Evolutionary conservation across 2,888 invertebrate genomes (phyloP).

Genomic region (Limenitis camilla): DNA sequence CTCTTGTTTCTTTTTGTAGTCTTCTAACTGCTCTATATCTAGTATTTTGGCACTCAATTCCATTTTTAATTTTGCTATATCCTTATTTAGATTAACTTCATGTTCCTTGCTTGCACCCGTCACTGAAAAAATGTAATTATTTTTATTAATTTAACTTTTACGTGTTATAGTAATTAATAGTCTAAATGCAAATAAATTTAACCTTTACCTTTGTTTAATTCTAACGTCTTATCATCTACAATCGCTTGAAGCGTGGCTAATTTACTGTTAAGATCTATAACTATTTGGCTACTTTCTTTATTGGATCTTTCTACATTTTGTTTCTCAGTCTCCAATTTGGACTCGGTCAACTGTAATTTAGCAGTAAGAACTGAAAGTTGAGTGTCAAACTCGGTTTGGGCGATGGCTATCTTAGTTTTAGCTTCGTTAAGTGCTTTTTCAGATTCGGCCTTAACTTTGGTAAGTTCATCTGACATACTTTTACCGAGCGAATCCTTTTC

Average conservation of each 20-base stretch:
- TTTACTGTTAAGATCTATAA: conserved; percentile 64
- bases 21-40: conserved; percentile 69
- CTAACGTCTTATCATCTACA: conserved; percentile 68
- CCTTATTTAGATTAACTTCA: conserved; percentile 66
- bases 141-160: too few species aligned
- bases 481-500: conserved; percentile 69
- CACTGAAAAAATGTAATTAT: conserved; percentile 41
- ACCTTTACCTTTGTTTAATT: conserved; percentile 65
- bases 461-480: conserved; percentile 66
- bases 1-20: conserved; percentile 59
- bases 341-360: conserved; percentile 70
- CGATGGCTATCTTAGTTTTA: conserved; percentile 79
- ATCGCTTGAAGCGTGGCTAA: conserved; percentile 63
- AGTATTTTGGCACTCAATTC: conserved; percentile 71
- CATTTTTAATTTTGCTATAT: conserved; percentile 70
- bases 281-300: conserved; percentile 64
- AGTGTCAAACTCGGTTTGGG: conserved; percentile 76
- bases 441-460: conserved; percentile 63
- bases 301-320: conserved; percentile 63
- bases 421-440: conserved; percentile 67
- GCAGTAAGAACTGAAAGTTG: conserved; percentile 72
- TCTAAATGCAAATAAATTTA: conserved; percentile 15
- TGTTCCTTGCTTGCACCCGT: conserved; percentile 64
- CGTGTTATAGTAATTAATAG: not conserved
- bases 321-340: conserved; percentile 62